Conservation (phyloP, 2,113 vertebrate species). For the Erinaceus europaeus region DNA sequence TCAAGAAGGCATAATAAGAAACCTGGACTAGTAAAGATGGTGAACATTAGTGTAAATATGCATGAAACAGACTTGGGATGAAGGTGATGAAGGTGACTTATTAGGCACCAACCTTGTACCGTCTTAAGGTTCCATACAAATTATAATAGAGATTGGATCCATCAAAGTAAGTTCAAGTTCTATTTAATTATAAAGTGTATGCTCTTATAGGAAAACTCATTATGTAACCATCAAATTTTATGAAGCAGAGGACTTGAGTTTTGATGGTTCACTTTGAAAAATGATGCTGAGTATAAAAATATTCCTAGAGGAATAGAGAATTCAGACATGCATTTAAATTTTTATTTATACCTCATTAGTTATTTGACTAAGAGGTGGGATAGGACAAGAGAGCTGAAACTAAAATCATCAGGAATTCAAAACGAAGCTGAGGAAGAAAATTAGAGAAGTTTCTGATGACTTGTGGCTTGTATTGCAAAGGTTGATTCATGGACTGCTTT, state of each 20-base stretch:
- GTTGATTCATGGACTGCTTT: neutral
- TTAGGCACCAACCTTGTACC: neutral
- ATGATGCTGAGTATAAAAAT: constrained; percentile 29
- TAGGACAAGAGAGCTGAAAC: neutral
- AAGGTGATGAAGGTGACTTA: neutral
- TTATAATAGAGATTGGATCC: neutral
- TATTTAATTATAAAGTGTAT: constrained; percentile 42
- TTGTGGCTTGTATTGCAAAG: neutral
- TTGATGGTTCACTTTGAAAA: constrained; percentile 48
- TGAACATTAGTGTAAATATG: neutral
- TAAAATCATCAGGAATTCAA: constrained; percentile 24
- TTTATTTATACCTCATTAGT: constrained; percentile 43
- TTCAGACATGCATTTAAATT: neutral
- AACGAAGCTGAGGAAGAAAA: constrained; percentile 8
- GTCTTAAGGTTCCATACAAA: neutral
- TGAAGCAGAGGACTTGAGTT: constrained; percentile 38
- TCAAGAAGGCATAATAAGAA: neutral
- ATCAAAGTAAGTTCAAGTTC: constrained; percentile 34
- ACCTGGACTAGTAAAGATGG: neutral
- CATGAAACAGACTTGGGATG: neutral
- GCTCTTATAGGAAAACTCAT: constrained; percentile 28
- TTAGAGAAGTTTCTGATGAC: neutral
- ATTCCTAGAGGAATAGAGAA: constrained; percentile 23
- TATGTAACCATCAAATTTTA: constrained; percentile 54
- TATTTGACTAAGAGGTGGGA: constrained; percentile 18